A percentile compares a stretch with the other conserved stretches of the same genome.
Conservation (phyloP, 2,888 invertebrate species). For the Imbricaverruca yamaguchii region DNA sequence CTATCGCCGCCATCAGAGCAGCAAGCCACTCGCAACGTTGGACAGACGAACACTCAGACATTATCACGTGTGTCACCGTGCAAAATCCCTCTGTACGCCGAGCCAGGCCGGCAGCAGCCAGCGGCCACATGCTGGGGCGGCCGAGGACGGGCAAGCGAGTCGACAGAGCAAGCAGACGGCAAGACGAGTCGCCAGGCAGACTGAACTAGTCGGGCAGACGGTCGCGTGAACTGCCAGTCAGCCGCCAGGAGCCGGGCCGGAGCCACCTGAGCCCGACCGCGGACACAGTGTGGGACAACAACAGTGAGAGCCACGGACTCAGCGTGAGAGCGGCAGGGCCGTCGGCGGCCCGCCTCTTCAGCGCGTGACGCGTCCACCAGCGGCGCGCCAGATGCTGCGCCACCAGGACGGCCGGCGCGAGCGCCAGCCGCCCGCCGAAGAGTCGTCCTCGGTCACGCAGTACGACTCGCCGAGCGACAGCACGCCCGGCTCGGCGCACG, state of each 20-base stretch:
- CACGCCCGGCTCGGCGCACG: not conserved
- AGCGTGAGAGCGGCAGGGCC: no score
- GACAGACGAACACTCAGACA: not conserved
- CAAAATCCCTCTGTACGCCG: not conserved
- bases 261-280: not conserved
- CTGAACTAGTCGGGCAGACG: not conserved
- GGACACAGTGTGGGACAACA: not conserved
- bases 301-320: not conserved
- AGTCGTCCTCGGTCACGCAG: not conserved
- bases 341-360: no score
- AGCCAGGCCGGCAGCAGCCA: not conserved
- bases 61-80: not conserved
- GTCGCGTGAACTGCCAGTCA: not conserved
- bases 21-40: not conserved
- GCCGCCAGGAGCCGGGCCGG: not conserved
- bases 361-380: no score
- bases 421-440: not conserved
- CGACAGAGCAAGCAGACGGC: no score
- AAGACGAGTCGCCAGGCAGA: no score
- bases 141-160: not conserved
- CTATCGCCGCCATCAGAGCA: not conserved
- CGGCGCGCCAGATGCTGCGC: not conserved
- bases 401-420: not conserved
- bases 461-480: slow-evolving; percentile 14
- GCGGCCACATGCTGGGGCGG: not conserved